A percentile compares a stretch with the other conserved stretches of the same genome.
Conservation (phyloP, 2,113 vertebrate species). For the Agelaius tricolor region DNA sequence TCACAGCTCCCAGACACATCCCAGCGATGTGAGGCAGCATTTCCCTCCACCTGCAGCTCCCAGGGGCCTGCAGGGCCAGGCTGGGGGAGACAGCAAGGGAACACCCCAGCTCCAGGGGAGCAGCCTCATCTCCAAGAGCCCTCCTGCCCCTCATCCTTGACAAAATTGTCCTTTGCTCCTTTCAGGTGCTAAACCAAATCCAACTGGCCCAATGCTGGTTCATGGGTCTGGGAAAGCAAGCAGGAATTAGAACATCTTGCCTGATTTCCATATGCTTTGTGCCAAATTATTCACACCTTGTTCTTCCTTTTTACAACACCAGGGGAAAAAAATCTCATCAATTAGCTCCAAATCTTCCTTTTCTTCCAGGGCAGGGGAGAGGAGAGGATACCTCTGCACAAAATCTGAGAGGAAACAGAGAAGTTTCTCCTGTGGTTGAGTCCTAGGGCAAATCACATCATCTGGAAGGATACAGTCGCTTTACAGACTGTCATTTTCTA, state of each 20-base stretch:
- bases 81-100: neutral
- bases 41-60: conserved; percentile 1
- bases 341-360: neutral
- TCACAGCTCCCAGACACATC: neutral
- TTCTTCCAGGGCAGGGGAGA: neutral
- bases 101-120: neutral
- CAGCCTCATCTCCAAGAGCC: neutral
- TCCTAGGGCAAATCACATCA: neutral
- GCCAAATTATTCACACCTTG: neutral
- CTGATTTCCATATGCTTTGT: neutral
- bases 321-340: rapidly evolving
- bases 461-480: neutral
- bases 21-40: neutral
- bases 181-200: neutral
- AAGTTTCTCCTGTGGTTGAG: neutral
- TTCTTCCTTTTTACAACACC: neutral
- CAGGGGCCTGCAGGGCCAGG: neutral
- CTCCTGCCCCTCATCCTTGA: neutral
- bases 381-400: neutral
- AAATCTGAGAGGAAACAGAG: neutral
- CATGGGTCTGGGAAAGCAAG: neutral
- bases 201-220: neutral
- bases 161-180: neutral
- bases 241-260: neutral
- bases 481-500: neutral